Evolutionary conservation across 2,113 vertebrate genomes (phyloP).

Genomic region (Microcebus griseorufus): DNA sequence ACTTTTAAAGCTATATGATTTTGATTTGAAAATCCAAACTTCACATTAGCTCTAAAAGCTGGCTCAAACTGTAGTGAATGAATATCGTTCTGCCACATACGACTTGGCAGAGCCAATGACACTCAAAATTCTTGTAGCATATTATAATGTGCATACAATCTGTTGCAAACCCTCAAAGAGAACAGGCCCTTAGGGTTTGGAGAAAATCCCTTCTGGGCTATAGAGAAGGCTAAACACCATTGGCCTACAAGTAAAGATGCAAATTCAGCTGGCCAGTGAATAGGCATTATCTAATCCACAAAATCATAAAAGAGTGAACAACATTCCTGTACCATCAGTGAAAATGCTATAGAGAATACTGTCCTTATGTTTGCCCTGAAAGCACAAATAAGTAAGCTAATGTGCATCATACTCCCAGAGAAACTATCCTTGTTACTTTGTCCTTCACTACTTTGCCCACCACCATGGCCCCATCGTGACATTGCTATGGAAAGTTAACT

Average conservation of each 20-base stretch:
- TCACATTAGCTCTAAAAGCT: background rate
- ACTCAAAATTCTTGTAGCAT: background rate
- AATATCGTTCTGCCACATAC: background rate
- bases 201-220: background rate
- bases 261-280: background rate
- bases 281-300: background rate
- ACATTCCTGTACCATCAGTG: background rate
- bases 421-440: background rate
- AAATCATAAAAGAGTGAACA: background rate
- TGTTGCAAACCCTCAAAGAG: background rate
- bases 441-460: background rate
- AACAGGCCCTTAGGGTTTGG: background rate
- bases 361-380: background rate
- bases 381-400: background rate
- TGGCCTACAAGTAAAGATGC: background rate
- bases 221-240: background rate
- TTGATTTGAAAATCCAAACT: background rate
- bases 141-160: background rate
- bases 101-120: background rate
- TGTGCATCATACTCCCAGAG: background rate
- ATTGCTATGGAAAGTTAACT: background rate
- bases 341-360: background rate
- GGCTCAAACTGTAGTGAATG: rapidly evolving
- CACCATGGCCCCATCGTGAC: background rate
- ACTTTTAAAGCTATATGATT: background rate